Conservation (phyloP, 2,113 vertebrate species). For the Noctilio leporinus region DNA sequence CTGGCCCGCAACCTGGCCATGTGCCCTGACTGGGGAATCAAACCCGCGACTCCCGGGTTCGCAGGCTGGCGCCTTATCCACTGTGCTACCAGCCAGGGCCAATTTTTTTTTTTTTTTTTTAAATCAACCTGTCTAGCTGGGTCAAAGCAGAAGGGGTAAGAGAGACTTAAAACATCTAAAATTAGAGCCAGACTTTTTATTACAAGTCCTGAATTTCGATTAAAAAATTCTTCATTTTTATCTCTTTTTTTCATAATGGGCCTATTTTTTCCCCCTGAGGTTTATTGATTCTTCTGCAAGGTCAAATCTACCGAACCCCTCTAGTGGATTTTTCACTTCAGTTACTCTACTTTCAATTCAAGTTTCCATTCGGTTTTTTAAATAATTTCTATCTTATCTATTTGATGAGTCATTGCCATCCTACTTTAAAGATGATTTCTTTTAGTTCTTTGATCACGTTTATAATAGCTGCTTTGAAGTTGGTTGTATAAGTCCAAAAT, state of each 20-base stretch:
- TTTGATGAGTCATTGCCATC: not conserved
- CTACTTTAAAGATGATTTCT: slow-evolving; percentile 16
- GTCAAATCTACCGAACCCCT: not conserved
- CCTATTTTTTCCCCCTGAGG: not conserved
- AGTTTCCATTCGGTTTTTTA: not conserved
- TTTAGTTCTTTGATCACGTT: not conserved
- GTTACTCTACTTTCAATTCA: not conserved
- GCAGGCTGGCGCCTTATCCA: too few species aligned
- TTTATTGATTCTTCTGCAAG: not conserved
- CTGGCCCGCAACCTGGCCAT: too few species aligned
- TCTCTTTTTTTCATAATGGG: too few species aligned
- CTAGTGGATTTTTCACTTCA: not conserved
- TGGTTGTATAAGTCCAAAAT: not conserved
- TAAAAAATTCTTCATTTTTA: not conserved
- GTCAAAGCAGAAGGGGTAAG: not conserved
- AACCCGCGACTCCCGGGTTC: too few species aligned
- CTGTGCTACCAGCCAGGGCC: too few species aligned
- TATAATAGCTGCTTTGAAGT: not conserved
- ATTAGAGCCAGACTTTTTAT: not conserved
- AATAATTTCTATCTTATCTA: not conserved
- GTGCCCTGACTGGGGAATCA: too few species aligned
- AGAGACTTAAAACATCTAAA: not conserved
- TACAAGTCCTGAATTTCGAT: not conserved
- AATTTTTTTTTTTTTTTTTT: too few species aligned
- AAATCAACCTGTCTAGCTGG: not conserved